phyloP scores from a whole-genome alignment of 2,888 invertebrate species.

The Drosophila atripex region DNA sequence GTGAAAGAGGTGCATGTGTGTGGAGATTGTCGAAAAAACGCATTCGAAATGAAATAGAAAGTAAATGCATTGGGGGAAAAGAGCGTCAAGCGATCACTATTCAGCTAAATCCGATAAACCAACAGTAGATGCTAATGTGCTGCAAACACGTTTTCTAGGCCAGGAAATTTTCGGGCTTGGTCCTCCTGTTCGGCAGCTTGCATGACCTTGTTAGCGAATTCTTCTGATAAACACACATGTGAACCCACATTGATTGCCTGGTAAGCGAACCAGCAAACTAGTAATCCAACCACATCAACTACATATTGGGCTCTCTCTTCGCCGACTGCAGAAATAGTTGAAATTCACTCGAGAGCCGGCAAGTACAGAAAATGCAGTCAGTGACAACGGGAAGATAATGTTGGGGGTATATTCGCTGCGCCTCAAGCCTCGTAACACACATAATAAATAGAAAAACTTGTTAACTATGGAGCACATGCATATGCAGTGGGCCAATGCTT shows the following conservation, averaged over 20 bases:
- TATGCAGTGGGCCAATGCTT: neutral
- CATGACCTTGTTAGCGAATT: conserved; percentile 72
- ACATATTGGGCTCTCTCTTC: conserved; percentile 34
- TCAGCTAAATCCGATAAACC: neutral
- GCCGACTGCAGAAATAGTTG: conserved; percentile 64
- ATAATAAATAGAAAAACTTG: neutral
- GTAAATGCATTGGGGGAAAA: conserved; percentile 72
- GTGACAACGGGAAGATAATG: conserved; percentile 47
- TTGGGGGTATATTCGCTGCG: neutral
- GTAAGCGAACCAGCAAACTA: conserved; percentile 13
- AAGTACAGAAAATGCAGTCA: conserved; percentile 23
- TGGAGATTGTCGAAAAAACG: conserved; percentile 39
- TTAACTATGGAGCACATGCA: neutral
- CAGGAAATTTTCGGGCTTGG: neutral
- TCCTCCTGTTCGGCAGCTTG: conserved; percentile 20
- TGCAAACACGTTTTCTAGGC: conserved; percentile 28
- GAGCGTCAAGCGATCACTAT: conserved; percentile 21
- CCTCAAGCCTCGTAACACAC: neutral
- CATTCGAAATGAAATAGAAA: conserved; percentile 76
- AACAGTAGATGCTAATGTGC: conserved; percentile 32
- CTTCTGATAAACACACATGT: conserved; percentile 45
- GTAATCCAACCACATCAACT: conserved; percentile 29
- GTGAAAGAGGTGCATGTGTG: conserved; percentile 35
- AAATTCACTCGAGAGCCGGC: conserved; percentile 71
- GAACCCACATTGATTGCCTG: conserved; percentile 20